Conservation (phyloP, 2,888 invertebrate species). For the Zhuqinia jingwanae region DNA sequence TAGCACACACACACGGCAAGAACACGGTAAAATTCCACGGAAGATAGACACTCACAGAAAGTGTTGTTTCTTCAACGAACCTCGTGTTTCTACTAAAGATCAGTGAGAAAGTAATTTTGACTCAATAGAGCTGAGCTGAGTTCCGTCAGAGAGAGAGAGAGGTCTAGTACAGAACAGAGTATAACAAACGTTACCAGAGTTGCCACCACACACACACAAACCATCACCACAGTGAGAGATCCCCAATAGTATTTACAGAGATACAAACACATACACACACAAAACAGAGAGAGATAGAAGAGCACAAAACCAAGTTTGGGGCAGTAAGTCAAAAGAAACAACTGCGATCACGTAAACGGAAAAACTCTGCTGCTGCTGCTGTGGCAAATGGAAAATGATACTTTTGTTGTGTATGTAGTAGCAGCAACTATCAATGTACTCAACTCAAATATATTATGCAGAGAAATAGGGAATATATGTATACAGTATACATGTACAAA, state of each 20-base stretch:
- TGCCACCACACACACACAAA: neutral
- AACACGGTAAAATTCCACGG: neutral
- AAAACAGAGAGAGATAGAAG: neutral
- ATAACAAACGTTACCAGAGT: neutral
- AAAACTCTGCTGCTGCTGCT: neutral
- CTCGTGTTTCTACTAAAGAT: conserved; percentile 73
- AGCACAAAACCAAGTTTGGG: conserved; percentile 54
- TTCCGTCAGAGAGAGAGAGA: neutral
- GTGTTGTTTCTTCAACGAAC: conserved; percentile 70
- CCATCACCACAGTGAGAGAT: neutral
- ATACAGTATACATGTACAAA: too few species aligned
- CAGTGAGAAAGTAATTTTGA: conserved; percentile 67
- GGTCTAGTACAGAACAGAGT: neutral
- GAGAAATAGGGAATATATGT: neutral
- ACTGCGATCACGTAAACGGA: conserved; percentile 15
- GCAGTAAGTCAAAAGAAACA: conserved; percentile 49
- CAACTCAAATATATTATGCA: neutral
- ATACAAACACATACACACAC: neutral
- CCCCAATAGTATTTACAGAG: neutral
- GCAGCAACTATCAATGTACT: neutral
- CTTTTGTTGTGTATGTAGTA: too few species aligned
- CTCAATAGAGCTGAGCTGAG: conserved; percentile 61
- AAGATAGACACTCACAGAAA: conserved; percentile 45
- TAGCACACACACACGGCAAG: neutral
- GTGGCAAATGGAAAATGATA: neutral